Evolutionary conservation across 2,113 vertebrate species (phyloP), one percentile per base, ranked within the genome.

Genomic region (Anguilla rostrata): DNA sequence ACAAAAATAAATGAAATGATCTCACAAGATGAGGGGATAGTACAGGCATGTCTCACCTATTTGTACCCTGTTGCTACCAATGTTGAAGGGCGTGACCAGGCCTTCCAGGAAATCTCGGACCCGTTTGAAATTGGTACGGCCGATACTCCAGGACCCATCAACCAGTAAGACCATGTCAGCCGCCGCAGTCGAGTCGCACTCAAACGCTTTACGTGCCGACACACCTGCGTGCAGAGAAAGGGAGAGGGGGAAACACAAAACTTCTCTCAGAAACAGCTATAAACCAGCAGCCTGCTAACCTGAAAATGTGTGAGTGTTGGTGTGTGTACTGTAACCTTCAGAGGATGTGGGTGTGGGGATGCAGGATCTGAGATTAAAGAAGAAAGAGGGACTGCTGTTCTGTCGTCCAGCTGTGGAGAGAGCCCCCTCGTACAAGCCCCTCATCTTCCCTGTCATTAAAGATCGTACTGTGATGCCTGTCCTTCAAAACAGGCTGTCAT

Each of bases 131-230:
- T 98, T 98, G 87, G 91, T 94, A 87, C 97, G 96, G 14, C 98
- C 97, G 0, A 98, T 97, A 88, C 98, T 99, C 98, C 98, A 98
- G 53, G 98, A 99, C 1, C 98, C 97, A 0, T 99, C 98, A 89
- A 99, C 97, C 6, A 99, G 91, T 85, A 99, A 88, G 88, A 98
- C 1, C 0, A 99, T 88, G 80, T 99, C 98, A 0, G 91, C 94
- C 0, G 93, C 91, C 0, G 90, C 94, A 0, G 94, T 87, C 0
- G 94, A 93, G 29, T 94, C 91, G 39, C 98, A 99, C 49, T 91
- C 92, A 26, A 97, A 97, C 2, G 93, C 92, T 86, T 94, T 93
- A 41, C 93, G 90, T 1, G 92, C 90, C 56, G 93, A 91, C 26
- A 71, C 91, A 85, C 90, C 84, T 95, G 43, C 1, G 88, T 39